These are phyloP conservation scores for Rhombomys opimus DNA, from an alignment of 2,113 vertebrate species.

Conservation along the genomic window DNA sequence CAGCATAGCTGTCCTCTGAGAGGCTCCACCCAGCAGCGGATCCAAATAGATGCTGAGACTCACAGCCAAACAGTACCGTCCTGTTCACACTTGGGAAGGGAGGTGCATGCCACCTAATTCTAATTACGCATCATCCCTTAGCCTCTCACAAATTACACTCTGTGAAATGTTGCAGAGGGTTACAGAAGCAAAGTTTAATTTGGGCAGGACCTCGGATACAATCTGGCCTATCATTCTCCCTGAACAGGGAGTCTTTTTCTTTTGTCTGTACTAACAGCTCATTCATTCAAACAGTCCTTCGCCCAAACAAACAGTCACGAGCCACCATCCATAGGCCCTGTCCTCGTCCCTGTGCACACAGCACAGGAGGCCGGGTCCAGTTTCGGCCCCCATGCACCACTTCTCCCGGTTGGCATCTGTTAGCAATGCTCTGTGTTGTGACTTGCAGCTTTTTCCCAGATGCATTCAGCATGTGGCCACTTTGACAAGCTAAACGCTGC, in stretches of 20 bases:
- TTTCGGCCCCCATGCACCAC: not conserved
- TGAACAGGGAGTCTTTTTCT: not conserved
- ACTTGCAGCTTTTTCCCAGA: slow-evolving; percentile 31
- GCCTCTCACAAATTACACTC: not conserved
- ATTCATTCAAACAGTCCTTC: not conserved
- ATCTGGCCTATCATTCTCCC: not conserved
- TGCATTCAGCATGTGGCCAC: slow-evolving; percentile 23
- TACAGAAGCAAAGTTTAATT: not conserved
- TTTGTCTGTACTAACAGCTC: not conserved
- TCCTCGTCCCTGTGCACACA: not conserved
- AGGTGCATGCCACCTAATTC: not conserved
- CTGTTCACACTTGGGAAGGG: not conserved
- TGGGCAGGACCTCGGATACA: not conserved
- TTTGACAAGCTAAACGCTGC: slow-evolving; percentile 25
- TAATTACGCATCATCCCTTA: not conserved
- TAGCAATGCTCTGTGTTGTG: not conserved
- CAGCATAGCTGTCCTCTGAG: too few relatives aligned
- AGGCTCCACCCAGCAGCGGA: too few relatives aligned
- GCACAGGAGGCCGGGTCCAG: not conserved
- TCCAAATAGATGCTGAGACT: not conserved
- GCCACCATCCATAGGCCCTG: not conserved
- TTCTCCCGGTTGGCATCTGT: slow-evolving; percentile 20
- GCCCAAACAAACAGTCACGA: not conserved
- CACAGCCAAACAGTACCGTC: not conserved
- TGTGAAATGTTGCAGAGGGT: not conserved